phyloP scores from a whole-genome alignment of 2,113 vertebrate species.

The Mirounga angustirostris region DNA sequence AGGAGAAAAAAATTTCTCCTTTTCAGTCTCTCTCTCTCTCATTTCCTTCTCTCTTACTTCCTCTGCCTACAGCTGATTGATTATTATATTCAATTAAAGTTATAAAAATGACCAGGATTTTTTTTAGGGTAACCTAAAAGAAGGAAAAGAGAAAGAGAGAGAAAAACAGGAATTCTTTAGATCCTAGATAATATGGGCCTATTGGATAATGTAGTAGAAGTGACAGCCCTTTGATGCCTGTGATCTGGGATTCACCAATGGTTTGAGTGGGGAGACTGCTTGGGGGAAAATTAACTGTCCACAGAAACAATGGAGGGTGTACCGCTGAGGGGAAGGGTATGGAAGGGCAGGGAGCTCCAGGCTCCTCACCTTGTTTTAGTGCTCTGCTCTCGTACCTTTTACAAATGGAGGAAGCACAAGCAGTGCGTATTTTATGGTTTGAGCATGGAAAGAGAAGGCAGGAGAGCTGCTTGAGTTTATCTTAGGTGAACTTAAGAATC shows the following conservation, averaged over 20 bases:
- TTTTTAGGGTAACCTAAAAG: background rate
- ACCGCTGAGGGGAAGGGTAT: background rate
- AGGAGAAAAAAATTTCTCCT: background rate
- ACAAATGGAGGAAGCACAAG: background rate
- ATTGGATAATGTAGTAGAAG: background rate
- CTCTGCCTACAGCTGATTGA: background rate
- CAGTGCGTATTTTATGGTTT: background rate
- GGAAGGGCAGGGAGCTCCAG: background rate
- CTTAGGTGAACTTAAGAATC: background rate
- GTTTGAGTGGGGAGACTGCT: background rate
- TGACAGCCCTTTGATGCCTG: background rate
- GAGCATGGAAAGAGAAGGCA: background rate
- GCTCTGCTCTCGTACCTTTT: background rate
- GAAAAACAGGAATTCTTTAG: background rate
- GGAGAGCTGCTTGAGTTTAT: background rate
- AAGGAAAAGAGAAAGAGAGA: background rate
- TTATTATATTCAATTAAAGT: background rate
- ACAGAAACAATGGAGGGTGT: accelerated
- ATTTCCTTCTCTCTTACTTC: background rate
- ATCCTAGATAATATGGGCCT: background rate
- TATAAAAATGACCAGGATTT: background rate
- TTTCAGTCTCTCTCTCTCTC: background rate
- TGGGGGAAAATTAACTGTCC: background rate
- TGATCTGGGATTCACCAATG: background rate
- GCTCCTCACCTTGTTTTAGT: background rate